Evolutionary conservation across 1,140 invertebrate species (phyloP), one percentile per base, ranked within the genome.

Genomic region (Drosophila pallidifrons): DNA sequence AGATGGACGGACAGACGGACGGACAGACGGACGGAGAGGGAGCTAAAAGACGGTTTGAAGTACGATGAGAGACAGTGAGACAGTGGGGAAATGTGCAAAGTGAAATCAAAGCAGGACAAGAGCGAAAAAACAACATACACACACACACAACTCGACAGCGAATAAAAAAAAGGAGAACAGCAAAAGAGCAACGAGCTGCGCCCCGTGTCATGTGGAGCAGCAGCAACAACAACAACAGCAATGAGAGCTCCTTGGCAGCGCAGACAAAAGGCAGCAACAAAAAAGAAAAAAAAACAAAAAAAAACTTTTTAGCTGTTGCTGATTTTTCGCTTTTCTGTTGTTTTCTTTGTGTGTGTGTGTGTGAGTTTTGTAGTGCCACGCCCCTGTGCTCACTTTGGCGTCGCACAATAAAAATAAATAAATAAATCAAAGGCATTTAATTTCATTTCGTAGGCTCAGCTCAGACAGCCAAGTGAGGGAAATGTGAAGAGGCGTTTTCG

Each of bases 381-480:
- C 65, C 71, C 49, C 49, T 20, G 45, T 70, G 58, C 35, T 64
- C 32, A 58, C 57, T 41, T 16, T 30, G 35, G 11, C 41, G 49
- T 41, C 70, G 47, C 66, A 67, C 76, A 82, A 82, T 72, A 82
- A 76, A 79, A 68, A 79, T 75, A 75, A 77, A 75, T 75, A 85
- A 82, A 87, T 87, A 87, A 87, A 82, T 87, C 83, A 87, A 87
- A 88, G 67, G 60, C 73, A 80, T 88, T 87, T 88, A 75, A 87
- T 88, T 87, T 88, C 45, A 74, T 88, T 87, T 80, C 63, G 60
- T 58, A 73, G 78, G 61, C 68, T 38, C 70, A 67, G 13, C 32
- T 10, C 49, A 55, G 54, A 51, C 43, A 63, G 61, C 46, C 30
- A 8, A 41, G 7, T 0, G 20, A 55, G 28, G 7, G 5, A 15